Base-by-base conservation (phyloP, 2,888 invertebrate species). In the Cataglyphis albicans region DNA sequence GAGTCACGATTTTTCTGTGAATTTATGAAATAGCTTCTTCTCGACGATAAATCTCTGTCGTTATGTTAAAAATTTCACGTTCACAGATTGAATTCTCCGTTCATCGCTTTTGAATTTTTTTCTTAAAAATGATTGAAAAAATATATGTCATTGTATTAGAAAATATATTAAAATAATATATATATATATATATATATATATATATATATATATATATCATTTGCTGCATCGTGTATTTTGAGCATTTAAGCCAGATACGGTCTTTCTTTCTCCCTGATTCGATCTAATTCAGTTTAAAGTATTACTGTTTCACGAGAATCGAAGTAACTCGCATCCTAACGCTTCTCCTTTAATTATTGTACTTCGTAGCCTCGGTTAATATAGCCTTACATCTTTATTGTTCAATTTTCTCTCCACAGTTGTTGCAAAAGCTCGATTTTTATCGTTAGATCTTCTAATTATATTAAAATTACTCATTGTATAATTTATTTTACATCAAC, bases 291-390 rank as follows among this genome's bases (percentile, higher is more conserved):
- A 25, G 4, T 35, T 64, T 64, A 65, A 25, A 18, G n/a, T 63
- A 32, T 63, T 35, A 35, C 10, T 32, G 44, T 52, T 52, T 18
- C 35, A 75, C 2, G 6, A 75, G 65, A 0, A 65, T 75, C 38
- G 65, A 65, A 35, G 25, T 52, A 12, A 35, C 52, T 64, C 35
- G 25, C 41, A 29, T 0, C 21, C 35, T 32, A 32, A 3, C 5
- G 32, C 32, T 65, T 12, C 1, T 64, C 18, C 12, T 75, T 75
- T 75, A 75, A 75, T 65, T 65, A 65, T n/a, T n/a, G n/a, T n/a
- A n/a, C 18, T 75, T 75, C 25, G 18, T 52, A 65, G 35, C 18
- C 12, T 61, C 21, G 18, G 6, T 21, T 65, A 64, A 52, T 75
- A 52, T 38, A 18, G 5, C 1, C 35, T 48, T 64, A 65, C 35